Evolutionary conservation across 2,888 invertebrate genomes (phyloP).

Genomic region (Amphimallon solstitiale): DNA sequence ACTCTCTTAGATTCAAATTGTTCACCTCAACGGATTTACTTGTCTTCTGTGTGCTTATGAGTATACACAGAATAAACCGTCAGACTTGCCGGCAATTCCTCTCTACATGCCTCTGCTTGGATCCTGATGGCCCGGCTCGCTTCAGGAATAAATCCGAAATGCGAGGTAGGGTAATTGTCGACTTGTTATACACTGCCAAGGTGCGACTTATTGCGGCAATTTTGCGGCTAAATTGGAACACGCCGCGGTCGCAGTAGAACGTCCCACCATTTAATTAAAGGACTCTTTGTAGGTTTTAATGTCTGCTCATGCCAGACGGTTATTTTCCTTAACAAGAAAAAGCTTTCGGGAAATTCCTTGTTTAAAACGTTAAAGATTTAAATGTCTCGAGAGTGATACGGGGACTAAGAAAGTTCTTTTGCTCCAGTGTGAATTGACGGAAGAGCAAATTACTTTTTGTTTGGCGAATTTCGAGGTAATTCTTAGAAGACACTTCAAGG

Average conservation of each 20-base stretch:
- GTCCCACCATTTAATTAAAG: slow-evolving; percentile 24
- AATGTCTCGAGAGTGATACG: too few species aligned
- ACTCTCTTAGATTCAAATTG: too few species aligned
- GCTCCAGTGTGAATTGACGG: too few species aligned
- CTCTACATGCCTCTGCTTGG: too few species aligned
- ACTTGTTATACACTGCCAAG: slow-evolving; percentile 27
- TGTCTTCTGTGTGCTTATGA: too few species aligned
- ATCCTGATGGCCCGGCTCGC: slow-evolving; percentile 26
- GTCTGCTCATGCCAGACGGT: slow-evolving; percentile 22
- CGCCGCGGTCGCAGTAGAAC: slow-evolving; percentile 6
- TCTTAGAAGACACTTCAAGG: too few species aligned
- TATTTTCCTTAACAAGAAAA: slow-evolving; percentile 33
- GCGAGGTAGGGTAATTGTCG: slow-evolving; percentile 30
- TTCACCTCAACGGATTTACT: too few species aligned
- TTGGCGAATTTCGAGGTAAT: too few species aligned
- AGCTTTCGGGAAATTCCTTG: slow-evolving; percentile 12
- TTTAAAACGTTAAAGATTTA: slow-evolving; percentile 13
- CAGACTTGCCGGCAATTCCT: too few species aligned
- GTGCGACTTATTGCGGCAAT: slow-evolving; percentile 25
- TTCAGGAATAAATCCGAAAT: slow-evolving; percentile 35
- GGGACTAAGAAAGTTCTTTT: too few species aligned
- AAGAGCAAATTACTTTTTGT: too few species aligned
- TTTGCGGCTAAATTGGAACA: slow-evolving; percentile 31
- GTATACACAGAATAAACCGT: too few species aligned
- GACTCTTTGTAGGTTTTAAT: slow-evolving; percentile 27